Conservation (phyloP, 2,797 vertebrate species). For the Kryptolebias ocellatus region DNA sequence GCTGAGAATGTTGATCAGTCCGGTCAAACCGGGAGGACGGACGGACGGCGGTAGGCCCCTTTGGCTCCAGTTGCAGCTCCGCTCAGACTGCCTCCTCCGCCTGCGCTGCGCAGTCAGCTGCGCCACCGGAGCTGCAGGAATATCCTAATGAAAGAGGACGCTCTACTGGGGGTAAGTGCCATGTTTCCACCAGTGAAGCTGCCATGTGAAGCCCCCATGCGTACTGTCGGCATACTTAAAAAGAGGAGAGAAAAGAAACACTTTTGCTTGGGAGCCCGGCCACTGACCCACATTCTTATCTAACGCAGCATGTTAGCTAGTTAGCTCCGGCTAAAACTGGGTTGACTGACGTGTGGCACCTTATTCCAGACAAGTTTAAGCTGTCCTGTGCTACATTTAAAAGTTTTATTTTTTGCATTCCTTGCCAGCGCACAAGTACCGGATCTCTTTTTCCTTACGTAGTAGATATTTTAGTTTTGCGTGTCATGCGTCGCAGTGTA, state of each 20-base stretch:
- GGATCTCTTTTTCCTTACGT: neutral
- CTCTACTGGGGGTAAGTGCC: slow-evolving; percentile 64
- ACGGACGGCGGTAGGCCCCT: slow-evolving; percentile 56
- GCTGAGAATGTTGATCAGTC: too few relatives aligned
- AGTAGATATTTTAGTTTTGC: neutral
- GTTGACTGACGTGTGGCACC: slow-evolving; percentile 40
- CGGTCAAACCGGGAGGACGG: slow-evolving; percentile 10
- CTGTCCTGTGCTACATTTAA: too few relatives aligned
- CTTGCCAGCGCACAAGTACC: too few relatives aligned
- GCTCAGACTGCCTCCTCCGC: slow-evolving; percentile 52
- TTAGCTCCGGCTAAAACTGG: slow-evolving; percentile 63
- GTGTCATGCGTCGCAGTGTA: slow-evolving; percentile 42
- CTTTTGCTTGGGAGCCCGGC: slow-evolving; percentile 46
- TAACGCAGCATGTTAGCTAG: slow-evolving; percentile 61
- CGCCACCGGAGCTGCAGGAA: slow-evolving; percentile 70
- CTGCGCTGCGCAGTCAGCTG: slow-evolving; percentile 71
- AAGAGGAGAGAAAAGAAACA: slow-evolving; percentile 25
- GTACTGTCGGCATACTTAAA: neutral
- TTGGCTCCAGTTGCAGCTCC: slow-evolving; percentile 65
- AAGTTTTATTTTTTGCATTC: too few relatives aligned
- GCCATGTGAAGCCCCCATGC: neutral
- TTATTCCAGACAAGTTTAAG: slow-evolving; percentile 33
- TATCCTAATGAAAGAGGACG: slow-evolving; percentile 59
- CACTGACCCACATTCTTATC: slow-evolving; percentile 76
- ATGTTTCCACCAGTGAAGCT: slow-evolving; percentile 10